Evolutionary conservation across 2,797 vertebrate species (phyloP), one percentile per base, ranked within the genome.

Genomic region (Characodon lateralis): DNA sequence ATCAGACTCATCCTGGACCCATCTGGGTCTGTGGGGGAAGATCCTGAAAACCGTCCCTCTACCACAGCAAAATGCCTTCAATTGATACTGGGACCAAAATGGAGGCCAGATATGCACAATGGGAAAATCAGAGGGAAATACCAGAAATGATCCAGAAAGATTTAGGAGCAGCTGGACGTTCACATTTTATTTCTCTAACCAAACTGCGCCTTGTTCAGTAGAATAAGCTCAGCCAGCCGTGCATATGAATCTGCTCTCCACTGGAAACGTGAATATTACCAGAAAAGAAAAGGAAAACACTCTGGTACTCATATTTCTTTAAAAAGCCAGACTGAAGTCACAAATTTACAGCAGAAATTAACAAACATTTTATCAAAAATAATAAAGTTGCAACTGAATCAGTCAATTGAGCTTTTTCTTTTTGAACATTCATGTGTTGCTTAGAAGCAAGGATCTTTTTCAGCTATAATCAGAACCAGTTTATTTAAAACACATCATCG

Each of bases 341-440:
- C 71, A 26, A 7, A 58, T 59, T 6, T 5, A 59, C 55, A 58
- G 55, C 72, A 18, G 39, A 26, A 59, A 73, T 22, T 6, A 13
- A 10, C 24, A 16, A 71, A 71, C 46, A 35, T 31, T 31, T 51
- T 12, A 46, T 28, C 9, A 74, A 63, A 46, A 50, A 74, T 8
- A 48, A 74, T 28, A 2, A 59, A 0, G 22, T 8, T 20, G 16
- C 5, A 1, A 66, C 13, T 46, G 31, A 41, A 63, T 70, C 31
- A 53, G 72, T 66, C 18, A 6, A 0, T 35, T 7, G 50, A 50
- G 71, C 1, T 78, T 35, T 14, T 12, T 51, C 39, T 68, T 58
- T 58, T 56, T 26, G 73, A 53, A 88, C 82, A 77, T 81, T 86
- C 71, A 2, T 73, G 20, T 48, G 65, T 76, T 53, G 24, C 3